Conservation (phyloP, 2,888 invertebrate species). For the Apodemia mormo region DNA sequence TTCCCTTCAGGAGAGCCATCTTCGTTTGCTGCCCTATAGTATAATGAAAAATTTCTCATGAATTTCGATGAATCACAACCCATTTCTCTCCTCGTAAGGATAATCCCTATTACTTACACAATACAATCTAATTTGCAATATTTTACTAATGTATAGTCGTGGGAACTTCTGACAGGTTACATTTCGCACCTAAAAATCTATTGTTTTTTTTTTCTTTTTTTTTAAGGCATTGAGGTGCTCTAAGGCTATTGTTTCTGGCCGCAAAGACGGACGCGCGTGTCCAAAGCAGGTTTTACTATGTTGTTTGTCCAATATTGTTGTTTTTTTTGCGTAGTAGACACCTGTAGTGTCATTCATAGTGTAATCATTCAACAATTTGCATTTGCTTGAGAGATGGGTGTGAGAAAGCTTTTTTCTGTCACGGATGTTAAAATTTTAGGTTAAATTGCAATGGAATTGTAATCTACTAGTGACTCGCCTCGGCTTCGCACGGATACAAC, state of each 20-base stretch:
- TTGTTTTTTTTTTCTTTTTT: conserved; percentile 43
- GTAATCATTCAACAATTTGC: conserved; percentile 41
- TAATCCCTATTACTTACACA: neutral
- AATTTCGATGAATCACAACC: neutral
- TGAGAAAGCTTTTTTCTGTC: conserved; percentile 34
- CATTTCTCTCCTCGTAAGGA: neutral
- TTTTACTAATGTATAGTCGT: conserved; percentile 13
- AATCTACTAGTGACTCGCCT: neutral
- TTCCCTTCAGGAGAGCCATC: too few relatives aligned
- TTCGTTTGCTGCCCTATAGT: too few relatives aligned
- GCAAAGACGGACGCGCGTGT: conserved; percentile 72
- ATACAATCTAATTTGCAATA: neutral
- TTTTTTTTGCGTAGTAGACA: conserved; percentile 59
- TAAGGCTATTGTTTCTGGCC: conserved; percentile 67
- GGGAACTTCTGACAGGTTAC: conserved; percentile 26
- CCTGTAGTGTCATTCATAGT: conserved; percentile 69
- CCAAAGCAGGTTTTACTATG: conserved; percentile 63
- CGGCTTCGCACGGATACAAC: too few relatives aligned
- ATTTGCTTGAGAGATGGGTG: conserved; percentile 27
- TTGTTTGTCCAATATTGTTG: conserved; percentile 55
- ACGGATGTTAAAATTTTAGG: conserved; percentile 10
- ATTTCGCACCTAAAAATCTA: conserved; percentile 4
- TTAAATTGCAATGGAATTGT: neutral
- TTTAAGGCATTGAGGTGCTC: conserved; percentile 43
- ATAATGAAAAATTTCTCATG: conserved; percentile 4